Percentiles rank a stretch among this genome's conserved stretches.
Evolutionary conservation across 2,888 invertebrate genomes (phyloP).

Genomic region (Nomada goodeniana): DNA sequence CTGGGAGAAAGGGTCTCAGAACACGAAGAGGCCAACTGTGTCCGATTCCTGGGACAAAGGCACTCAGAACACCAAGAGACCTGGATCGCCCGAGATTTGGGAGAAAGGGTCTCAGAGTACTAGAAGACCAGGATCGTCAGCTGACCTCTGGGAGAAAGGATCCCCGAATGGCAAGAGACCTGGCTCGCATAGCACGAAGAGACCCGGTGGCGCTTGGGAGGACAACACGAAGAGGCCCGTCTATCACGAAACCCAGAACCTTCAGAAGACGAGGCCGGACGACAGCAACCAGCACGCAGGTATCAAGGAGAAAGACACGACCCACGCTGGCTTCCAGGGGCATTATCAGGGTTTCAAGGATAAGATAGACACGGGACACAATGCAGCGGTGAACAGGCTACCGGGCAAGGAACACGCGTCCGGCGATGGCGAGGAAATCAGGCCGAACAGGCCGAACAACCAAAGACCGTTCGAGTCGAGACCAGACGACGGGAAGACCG

Average conservation of each 20-base stretch:
- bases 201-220: conserved; percentile 1
- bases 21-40: background rate
- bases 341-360: conserved; percentile 77
- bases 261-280: conserved; percentile 70
- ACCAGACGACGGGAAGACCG: conserved; percentile 75
- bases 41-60: conserved; percentile 39
- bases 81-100: conserved; percentile 7
- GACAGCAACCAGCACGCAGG: conserved; percentile 27
- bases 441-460: conserved; percentile 74
- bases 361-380: conserved; percentile 75
- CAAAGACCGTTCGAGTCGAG: conserved; percentile 76
- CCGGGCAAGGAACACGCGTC: conserved; percentile 78
- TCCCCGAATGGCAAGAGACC: conserved; percentile 30
- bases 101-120: conserved; percentile 22
- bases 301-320: conserved; percentile 42
- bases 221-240: conserved; percentile 54
- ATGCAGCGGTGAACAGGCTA: conserved; percentile 75
- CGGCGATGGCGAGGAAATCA: conserved; percentile 38
- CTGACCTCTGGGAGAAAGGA: conserved; percentile 11
- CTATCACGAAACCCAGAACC: conserved; percentile 42
- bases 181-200: conserved; percentile 12
- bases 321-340: conserved; percentile 5
- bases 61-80: conserved; percentile 22
- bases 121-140: conserved; percentile 18
- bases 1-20: conserved; percentile 46